Conservation (phyloP, 2,113 vertebrate species). For the Nettapus auritus region DNA sequence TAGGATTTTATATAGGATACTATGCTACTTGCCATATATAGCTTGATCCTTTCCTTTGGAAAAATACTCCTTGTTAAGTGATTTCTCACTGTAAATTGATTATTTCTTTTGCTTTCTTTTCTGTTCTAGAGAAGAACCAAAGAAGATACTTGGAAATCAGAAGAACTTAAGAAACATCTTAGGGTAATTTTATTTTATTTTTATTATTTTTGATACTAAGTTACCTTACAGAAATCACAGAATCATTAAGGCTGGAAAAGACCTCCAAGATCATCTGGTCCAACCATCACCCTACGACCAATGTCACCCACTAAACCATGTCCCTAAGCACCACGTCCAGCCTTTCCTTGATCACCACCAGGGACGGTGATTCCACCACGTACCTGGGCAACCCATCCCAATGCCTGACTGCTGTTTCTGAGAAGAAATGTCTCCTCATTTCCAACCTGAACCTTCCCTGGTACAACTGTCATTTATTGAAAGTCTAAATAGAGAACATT, state of each 20-base stretch:
- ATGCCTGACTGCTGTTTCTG: too few relatives aligned
- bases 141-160: slow-evolving; percentile 94
- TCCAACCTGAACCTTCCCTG: too few relatives aligned
- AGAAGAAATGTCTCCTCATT: too few relatives aligned
- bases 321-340: too few relatives aligned
- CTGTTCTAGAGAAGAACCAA: slow-evolving; percentile 83
- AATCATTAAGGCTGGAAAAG: too few relatives aligned
- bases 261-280: too few relatives aligned
- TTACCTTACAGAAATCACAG: neutral
- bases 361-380: too few relatives aligned
- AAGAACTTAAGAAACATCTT: slow-evolving; percentile 88
- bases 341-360: too few relatives aligned
- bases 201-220: neutral
- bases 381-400: too few relatives aligned
- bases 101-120: neutral
- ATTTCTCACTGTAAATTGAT: neutral
- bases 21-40: neutral
- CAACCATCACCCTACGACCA: too few relatives aligned
- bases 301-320: too few relatives aligned
- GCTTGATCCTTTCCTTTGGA: neutral
- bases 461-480: neutral
- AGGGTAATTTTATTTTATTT: slow-evolving; percentile 74
- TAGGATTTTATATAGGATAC: neutral
- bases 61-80: neutral
- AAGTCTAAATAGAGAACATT: neutral